Conservation (phyloP, 2,113 vertebrate species). For the Rousettus leschenaultii region DNA sequence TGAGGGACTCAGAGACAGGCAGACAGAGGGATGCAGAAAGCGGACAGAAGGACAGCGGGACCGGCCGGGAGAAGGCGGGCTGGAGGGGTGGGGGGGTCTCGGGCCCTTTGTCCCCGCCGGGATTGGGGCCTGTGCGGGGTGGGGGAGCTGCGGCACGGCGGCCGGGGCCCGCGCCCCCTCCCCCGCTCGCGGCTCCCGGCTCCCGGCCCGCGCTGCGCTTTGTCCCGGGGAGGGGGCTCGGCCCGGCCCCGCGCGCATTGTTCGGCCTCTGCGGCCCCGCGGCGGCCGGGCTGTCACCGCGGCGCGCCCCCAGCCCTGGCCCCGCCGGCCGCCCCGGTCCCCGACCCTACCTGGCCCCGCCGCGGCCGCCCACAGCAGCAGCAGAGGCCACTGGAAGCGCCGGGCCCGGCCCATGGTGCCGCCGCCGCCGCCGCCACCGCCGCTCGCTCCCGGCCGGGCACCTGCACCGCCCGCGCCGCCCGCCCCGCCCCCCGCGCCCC, state of each 20-base stretch:
- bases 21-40: conserved; percentile 21
- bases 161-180: conserved; percentile 57
- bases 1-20: neutral
- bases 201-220: conserved; percentile 63
- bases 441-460: conserved; percentile 64
- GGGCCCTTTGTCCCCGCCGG: conserved; percentile 66
- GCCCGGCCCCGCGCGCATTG: conserved; percentile 62
- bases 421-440: conserved; percentile 47
- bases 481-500: conserved; percentile 50
- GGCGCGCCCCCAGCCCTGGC: conserved; percentile 24
- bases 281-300: conserved; percentile 37
- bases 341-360: conserved; percentile 71
- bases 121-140: conserved; percentile 42
- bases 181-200: conserved; percentile 49
- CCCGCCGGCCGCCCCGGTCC: neutral
- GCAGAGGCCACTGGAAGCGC: conserved; percentile 75
- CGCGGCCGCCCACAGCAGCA: conserved; percentile 75
- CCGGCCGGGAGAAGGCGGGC: conserved; percentile 39
- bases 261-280: conserved; percentile 70
- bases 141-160: conserved; percentile 66
- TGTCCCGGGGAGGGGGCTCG: conserved; percentile 61
- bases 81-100: neutral
- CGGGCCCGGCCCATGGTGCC: conserved; percentile 67
- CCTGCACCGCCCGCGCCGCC: conserved; percentile 70
- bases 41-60: conserved; percentile 44